These are phyloP conservation scores for Petrophora chlorosata DNA, from an alignment of 2,888 invertebrate species.

Conservation along the genomic window DNA sequence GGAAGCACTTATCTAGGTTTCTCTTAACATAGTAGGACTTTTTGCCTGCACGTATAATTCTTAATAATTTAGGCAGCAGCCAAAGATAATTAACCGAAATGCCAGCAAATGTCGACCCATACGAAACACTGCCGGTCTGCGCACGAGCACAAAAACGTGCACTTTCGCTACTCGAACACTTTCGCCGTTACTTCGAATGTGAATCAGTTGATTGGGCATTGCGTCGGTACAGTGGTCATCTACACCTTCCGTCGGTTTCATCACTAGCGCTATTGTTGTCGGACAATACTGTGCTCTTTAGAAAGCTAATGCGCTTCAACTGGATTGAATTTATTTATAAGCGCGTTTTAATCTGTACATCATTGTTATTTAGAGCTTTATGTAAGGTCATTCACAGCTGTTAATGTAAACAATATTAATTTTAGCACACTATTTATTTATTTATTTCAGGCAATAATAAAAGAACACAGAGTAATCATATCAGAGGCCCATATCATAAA, in stretches of 20 bases:
- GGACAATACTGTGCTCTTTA: slow-evolving; percentile 24
- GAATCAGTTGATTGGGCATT: slow-evolving; percentile 57
- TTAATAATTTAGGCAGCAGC: not conserved
- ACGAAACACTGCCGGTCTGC: slow-evolving; percentile 39
- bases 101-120: slow-evolving; percentile 52
- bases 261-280: slow-evolving; percentile 30
- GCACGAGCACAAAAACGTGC: slow-evolving; percentile 39
- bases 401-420: not conserved
- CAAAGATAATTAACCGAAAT: slow-evolving; percentile 24
- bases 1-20: no score
- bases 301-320: slow-evolving; percentile 27
- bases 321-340: slow-evolving; percentile 16
- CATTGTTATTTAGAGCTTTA: not conserved
- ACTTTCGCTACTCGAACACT: slow-evolving; percentile 71
- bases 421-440: no score
- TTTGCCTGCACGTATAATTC: not conserved
- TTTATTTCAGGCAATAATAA: no score
- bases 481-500: no score
- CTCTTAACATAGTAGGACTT: not conserved
- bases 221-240: slow-evolving; percentile 32
- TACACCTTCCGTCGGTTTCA: slow-evolving; percentile 30
- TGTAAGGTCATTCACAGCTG: not conserved
- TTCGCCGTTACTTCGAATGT: slow-evolving; percentile 65
- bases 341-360: slow-evolving; percentile 2
- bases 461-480: no score